phyloP scores from a whole-genome alignment of 2,888 invertebrate species.

The Mythimna loreyi region DNA sequence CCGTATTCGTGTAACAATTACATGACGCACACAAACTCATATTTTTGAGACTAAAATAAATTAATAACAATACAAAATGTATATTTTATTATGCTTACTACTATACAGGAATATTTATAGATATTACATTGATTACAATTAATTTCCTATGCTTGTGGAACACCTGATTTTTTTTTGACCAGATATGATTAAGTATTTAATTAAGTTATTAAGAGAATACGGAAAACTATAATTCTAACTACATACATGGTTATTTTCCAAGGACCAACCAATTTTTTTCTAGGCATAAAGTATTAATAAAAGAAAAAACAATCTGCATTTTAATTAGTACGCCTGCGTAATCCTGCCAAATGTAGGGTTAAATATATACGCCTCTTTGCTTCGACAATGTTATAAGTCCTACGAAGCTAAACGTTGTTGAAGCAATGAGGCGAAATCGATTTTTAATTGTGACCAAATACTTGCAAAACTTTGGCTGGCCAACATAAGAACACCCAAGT shows the following conservation, averaged over 20 bases:
- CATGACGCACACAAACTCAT: neutral
- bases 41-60: neutral
- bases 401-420: too few relatives aligned
- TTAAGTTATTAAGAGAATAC: neutral
- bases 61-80: neutral
- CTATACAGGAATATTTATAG: neutral
- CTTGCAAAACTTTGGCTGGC: neutral
- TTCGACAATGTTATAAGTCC: too few relatives aligned
- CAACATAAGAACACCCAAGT: neutral
- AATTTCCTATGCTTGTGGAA: constrained; percentile 4
- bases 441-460: neutral
- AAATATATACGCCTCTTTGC: too few relatives aligned
- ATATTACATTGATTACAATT: constrained; percentile 10
- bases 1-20: neutral
- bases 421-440: too few relatives aligned
- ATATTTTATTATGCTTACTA: neutral
- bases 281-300: neutral
- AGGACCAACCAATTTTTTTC: neutral
- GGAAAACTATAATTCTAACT: neutral
- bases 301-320: neutral
- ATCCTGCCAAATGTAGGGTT: too few relatives aligned
- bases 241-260: neutral
- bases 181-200: neutral
- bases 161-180: neutral
- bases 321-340: neutral